A percentile compares a stretch with the other conserved stretches of the same genome.
phyloP scores from a whole-genome alignment of 2,797 vertebrate species.

The Mormyrus proboscirostris region DNA sequence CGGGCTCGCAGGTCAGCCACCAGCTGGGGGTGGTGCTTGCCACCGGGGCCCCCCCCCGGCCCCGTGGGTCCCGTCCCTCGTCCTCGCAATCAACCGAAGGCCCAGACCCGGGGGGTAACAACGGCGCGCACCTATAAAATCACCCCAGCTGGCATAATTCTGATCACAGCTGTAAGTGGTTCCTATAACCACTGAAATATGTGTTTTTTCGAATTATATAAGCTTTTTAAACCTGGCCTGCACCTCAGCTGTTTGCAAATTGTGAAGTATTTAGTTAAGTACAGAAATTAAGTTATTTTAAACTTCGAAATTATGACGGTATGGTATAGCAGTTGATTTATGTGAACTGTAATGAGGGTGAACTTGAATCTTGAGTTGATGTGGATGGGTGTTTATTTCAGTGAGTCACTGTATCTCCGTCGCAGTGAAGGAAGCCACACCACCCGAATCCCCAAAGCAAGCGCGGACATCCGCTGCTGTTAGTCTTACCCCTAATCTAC shows the following conservation, averaged over 20 bases:
- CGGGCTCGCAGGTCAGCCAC: slow-evolving; percentile 76
- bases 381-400: neutral
- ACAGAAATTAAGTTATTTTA: neutral
- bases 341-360: neutral
- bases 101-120: slow-evolving; percentile 55
- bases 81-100: slow-evolving; percentile 84
- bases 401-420: neutral
- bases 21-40: slow-evolving; percentile 63
- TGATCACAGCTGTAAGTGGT: slow-evolving; percentile 30
- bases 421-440: neutral
- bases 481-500: neutral
- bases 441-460: neutral
- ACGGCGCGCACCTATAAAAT: slow-evolving; percentile 59
- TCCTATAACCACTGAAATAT: slow-evolving; percentile 30
- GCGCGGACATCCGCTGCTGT: neutral
- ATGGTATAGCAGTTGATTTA: neutral
- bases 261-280: neutral
- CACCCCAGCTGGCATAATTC: neutral
- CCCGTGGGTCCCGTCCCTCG: slow-evolving; percentile 67
- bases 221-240: neutral
- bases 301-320: neutral
- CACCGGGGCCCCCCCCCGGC: slow-evolving; percentile 49
- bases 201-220: neutral
- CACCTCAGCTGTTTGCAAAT: slow-evolving; percentile 2
- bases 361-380: neutral